Evolutionary conservation across 2,113 vertebrate genomes (phyloP), one percentile per base, ranked within the genome.

Genomic region (Pogonocichla stellata): DNA sequence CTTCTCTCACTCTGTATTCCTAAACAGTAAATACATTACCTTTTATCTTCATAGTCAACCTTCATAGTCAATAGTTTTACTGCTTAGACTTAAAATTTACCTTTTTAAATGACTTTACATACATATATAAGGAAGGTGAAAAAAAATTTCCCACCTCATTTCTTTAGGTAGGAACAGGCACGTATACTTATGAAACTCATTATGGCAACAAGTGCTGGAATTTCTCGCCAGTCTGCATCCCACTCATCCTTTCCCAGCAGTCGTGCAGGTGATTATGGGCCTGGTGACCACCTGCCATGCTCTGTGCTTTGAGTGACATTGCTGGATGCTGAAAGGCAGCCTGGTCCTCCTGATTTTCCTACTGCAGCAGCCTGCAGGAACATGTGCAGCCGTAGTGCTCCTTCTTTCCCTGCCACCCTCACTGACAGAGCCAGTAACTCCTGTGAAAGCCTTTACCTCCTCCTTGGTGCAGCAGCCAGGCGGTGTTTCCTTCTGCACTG

Each of bases 241-340:
- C 56, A 57, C 86, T 88, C 56, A 7, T 31, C 66, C 57, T 56
- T 86, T 91, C 84, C 62, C 75, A 77, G 90, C 42, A 62, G 69
- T 43, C 2, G 1, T 40, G 31, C 50, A 45, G 81, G 25, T 67
- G 61, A 60, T 66, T 40, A 17, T 0, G 75, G 66, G 34, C 38
- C 56, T 84, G 54, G 0, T 38, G 43, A 47, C 47, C 2, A 1
- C 83, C 28, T 5, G 3, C 12, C 42, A 29, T 0, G 2, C 48
- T 75, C 78, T 42, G 47, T 58, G 65, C 85, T 62, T 42, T 20
- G 57, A 74, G 14, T 54, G 73, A 12, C 40, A 31, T 5, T 51
- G 40, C 24, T 71, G 9, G 25, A 4, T 83, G 66, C 40, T 72
- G 51, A 84, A 65, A 86, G 64, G 47, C 61, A 81, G 19, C 43